These are phyloP conservation scores for Caenorhabditis wallacei DNA, from an alignment of 2,888 invertebrate genomes.

Conservation along the genomic window DNA sequence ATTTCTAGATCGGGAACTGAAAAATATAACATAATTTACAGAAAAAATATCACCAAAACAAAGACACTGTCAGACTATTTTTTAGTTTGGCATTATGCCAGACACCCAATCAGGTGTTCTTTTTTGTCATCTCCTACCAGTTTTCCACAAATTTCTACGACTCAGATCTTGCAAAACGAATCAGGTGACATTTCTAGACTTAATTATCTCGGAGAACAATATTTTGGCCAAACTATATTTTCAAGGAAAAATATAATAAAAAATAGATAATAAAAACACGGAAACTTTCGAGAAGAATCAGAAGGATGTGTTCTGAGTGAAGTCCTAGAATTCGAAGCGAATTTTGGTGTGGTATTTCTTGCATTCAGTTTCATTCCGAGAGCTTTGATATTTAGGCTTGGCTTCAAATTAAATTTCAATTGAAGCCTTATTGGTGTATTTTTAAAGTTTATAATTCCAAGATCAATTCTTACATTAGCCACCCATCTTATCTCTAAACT, in stretches of 20 bases:
- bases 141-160: background rate
- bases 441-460: conserved; percentile 26
- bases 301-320: background rate
- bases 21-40: background rate
- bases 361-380: background rate
- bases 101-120: background rate
- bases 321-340: background rate
- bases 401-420: conserved; percentile 50
- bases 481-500: conserved; percentile 1
- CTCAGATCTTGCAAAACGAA: conserved; percentile 4
- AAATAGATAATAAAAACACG: background rate
- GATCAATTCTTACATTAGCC: conserved; percentile 1
- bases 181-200: conserved; percentile 15
- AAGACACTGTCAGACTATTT: too few relatives aligned
- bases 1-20: background rate
- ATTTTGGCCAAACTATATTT: background rate
- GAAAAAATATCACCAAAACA: too few relatives aligned
- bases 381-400: conserved; percentile 42
- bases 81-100: conserved; percentile 10
- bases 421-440: conserved; percentile 29
- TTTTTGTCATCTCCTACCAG: background rate
- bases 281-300: background rate
- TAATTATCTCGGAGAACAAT: background rate
- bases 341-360: conserved; percentile 12
- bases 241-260: background rate